Evolutionary conservation across 1,140 invertebrate genomes (phyloP).

Genomic region (Delia radicum): DNA sequence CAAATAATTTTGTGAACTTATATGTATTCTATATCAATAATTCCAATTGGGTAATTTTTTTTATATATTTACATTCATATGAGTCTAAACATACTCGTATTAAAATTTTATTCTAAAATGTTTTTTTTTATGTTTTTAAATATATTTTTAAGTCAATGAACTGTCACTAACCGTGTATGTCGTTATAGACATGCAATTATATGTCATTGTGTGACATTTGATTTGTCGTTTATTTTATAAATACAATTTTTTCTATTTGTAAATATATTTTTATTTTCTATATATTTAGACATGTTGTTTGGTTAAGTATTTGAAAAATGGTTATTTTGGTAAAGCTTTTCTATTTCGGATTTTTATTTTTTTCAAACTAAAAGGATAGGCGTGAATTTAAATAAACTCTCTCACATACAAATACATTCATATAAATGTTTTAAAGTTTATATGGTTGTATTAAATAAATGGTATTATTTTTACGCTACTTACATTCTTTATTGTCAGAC

Average conservation of each 20-base stretch:
- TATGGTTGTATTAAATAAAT: not conserved
- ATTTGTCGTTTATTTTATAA: not conserved
- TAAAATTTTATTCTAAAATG: not conserved
- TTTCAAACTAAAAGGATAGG: not conserved
- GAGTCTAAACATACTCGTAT: not conserved
- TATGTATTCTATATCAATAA: too few relatives aligned
- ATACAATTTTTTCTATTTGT: not conserved
- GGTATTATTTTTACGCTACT: not conserved
- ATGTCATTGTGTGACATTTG: slow-evolving; percentile 22
- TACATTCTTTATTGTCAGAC: not conserved
- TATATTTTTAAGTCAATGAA: slow-evolving; percentile 12
- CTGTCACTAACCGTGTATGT: slow-evolving; percentile 22
- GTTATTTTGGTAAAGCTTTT: too few relatives aligned
- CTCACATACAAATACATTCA: too few relatives aligned
- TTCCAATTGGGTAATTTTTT: too few relatives aligned
- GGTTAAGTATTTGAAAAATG: not conserved
- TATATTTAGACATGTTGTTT: not conserved
- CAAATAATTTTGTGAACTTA: too few relatives aligned
- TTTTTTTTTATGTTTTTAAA: not conserved
- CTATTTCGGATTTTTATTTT: not conserved
- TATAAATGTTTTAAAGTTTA: not conserved
- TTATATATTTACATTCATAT: not conserved
- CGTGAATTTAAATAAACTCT: not conserved
- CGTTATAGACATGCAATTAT: slow-evolving; percentile 21
- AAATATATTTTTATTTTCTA: not conserved